phyloP scores from a whole-genome alignment of 30 jellyfish, hydroid and myxozoan species.

The Chrysaora quinquecirrha region DNA sequence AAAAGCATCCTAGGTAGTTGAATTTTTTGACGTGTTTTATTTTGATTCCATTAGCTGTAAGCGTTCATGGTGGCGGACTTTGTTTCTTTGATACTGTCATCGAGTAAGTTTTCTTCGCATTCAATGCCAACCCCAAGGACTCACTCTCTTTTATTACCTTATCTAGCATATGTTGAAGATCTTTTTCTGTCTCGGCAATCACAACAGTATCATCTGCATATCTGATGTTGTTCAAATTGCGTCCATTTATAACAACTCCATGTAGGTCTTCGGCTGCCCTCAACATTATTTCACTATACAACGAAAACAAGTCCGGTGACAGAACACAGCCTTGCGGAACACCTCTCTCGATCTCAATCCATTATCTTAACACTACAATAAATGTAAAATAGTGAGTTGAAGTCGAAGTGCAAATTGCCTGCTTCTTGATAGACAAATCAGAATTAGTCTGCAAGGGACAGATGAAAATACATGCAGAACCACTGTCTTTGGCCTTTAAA shows the following conservation, averaged over 20 bases:
- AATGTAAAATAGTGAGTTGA: too few relatives aligned
- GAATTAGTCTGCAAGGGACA: too few relatives aligned
- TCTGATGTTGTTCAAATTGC: conserved; percentile 34
- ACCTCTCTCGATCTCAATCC: conserved; percentile 21
- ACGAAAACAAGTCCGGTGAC: too few relatives aligned
- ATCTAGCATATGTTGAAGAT: too few relatives aligned
- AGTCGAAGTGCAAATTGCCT: too few relatives aligned
- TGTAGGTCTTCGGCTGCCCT: conserved; percentile 38
- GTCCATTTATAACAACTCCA: conserved; percentile 43
- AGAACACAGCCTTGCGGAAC: too few relatives aligned
- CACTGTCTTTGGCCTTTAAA: too few relatives aligned
- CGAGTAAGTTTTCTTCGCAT: conserved; percentile 42
- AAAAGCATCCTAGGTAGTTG: conserved; percentile 51
- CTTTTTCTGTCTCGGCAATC: too few relatives aligned
- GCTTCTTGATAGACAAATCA: too few relatives aligned
- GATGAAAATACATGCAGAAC: too few relatives aligned
- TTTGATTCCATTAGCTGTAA: conserved; percentile 51
- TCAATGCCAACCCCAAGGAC: conserved; percentile 16
- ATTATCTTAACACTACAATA: too few relatives aligned
- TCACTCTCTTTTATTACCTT: neutral
- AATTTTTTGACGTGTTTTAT: conserved; percentile 41
- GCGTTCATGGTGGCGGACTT: conserved; percentile 27
- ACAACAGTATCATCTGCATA: too few relatives aligned
- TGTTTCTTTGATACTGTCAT: conserved; percentile 47
- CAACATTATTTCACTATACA: conserved; percentile 36